Conservation (phyloP, 2,888 invertebrate species). For the Alviniconcha strummeri region DNA sequence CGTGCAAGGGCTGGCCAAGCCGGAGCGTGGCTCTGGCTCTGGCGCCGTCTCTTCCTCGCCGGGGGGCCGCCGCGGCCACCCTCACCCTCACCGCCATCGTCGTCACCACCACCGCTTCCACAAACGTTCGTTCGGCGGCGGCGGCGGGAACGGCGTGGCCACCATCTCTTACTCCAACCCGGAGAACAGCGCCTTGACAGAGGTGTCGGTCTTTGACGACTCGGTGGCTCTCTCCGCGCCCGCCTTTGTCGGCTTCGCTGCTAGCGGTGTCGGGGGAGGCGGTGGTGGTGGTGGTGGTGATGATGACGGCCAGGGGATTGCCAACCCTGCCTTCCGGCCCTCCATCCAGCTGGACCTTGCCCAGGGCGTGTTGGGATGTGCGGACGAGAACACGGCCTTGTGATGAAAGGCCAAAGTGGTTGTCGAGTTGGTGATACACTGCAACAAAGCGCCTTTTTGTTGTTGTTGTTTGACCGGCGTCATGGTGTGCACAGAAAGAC, state of each 20-base stretch:
- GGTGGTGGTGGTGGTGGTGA: constrained; percentile 5
- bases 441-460: too few relatives aligned
- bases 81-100: background rate
- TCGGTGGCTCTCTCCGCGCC: background rate
- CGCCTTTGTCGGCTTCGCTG: background rate
- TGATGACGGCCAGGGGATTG: background rate
- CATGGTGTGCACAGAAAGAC: too few relatives aligned
- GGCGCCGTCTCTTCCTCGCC: background rate
- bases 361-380: constrained; percentile 15
- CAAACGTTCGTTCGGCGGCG: constrained; percentile 12
- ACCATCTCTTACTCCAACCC: constrained; percentile 40
- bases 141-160: constrained; percentile 10
- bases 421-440: too few relatives aligned
- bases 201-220: background rate
- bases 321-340: constrained; percentile 21
- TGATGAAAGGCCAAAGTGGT: too few relatives aligned
- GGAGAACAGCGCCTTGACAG: constrained; percentile 10
- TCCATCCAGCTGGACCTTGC: constrained; percentile 9
- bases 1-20: constrained; percentile 46
- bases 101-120: background rate
- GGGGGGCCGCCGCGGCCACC: background rate
- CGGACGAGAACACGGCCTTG: background rate
- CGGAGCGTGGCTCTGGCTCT: constrained; percentile 23
- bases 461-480: too few relatives aligned
- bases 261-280: background rate